Evolutionary conservation across 1,140 invertebrate species (phyloP).

Genomic region (Periplaneta americana): DNA sequence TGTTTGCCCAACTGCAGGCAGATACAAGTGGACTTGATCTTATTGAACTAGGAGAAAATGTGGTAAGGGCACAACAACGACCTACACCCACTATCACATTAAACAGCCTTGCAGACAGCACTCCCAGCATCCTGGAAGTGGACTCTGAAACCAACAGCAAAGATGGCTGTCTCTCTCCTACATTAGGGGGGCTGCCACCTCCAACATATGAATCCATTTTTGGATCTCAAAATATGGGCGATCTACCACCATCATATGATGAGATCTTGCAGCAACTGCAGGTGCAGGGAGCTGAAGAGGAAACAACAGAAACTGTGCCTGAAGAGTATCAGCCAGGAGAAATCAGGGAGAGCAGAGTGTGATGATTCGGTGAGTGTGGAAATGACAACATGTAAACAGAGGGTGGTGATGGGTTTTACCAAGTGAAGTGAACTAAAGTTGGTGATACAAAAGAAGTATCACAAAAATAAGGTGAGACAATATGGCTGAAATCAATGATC

Average conservation of each 20-base stretch:
- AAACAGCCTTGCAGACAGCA: conserved; percentile 25
- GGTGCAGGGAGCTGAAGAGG: conserved; percentile 1
- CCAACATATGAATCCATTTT: conserved; percentile 43
- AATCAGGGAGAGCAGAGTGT: conserved; percentile 39
- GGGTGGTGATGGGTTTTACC: too few species aligned
- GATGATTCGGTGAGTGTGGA: not conserved
- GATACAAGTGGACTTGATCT: conserved; percentile 39
- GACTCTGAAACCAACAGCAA: conserved; percentile 39
- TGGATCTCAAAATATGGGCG: conserved; percentile 33
- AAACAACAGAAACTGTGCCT: not conserved
- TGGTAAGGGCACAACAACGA: conserved; percentile 39
- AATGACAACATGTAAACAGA: too few species aligned
- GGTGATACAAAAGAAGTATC: too few species aligned
- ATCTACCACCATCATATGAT: conserved; percentile 39
- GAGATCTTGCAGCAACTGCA: conserved; percentile 39
- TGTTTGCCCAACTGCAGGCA: conserved; percentile 43
- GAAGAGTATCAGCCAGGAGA: conserved; percentile 28
- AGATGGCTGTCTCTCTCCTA: conserved; percentile 31
- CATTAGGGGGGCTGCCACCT: conserved; percentile 28
- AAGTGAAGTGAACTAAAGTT: too few species aligned
- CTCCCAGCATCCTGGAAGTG: conserved; percentile 37
- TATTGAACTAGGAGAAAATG: conserved; percentile 45
- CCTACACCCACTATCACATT: not conserved
- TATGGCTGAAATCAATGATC: too few species aligned
- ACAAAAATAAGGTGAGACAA: too few species aligned